Evolutionary conservation across 2,888 invertebrate genomes (phyloP).

Genomic region (Leptothorax acervorum): DNA sequence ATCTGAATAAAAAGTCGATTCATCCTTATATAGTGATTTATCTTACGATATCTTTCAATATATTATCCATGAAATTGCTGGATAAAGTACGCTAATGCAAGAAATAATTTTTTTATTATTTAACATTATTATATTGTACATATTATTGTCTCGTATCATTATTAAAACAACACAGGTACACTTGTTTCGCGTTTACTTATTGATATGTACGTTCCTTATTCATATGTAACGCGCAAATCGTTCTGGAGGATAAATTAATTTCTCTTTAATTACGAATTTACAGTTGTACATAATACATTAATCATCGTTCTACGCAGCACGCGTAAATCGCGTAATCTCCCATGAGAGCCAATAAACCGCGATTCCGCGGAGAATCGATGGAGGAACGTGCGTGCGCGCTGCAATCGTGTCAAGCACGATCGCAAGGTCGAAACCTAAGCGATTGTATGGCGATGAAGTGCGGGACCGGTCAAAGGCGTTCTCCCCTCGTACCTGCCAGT

Average conservation of each 20-base stretch:
- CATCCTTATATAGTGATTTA: conserved; percentile 6
- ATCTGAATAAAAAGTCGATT: conserved; percentile 6
- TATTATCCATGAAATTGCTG: neutral
- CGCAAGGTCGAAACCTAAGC: conserved; percentile 46
- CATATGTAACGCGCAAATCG: neutral
- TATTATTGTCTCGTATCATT: neutral
- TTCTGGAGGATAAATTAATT: neutral
- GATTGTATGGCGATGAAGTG: conserved; percentile 47
- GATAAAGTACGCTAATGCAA: neutral
- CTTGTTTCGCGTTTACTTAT: neutral
- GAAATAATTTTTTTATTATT: neutral
- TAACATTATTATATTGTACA: neutral
- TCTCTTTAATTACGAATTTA: conserved; percentile 5
- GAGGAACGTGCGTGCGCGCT: conserved; percentile 18
- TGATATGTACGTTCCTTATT: neutral
- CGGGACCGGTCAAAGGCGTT: conserved; percentile 14
- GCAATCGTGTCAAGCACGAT: conserved; percentile 47
- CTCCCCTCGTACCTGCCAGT: neutral
- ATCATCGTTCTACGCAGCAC: neutral
- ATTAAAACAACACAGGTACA: neutral
- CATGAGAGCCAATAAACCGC: conserved; percentile 15
- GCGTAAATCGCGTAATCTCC: conserved; percentile 31
- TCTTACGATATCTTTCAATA: neutral
- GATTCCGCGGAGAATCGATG: conserved; percentile 51
- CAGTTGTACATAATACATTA: neutral